Evolutionary conservation across 2,888 invertebrate genomes (phyloP), one percentile per base, ranked within the genome.

Genomic region (Cosmia trapezina): DNA sequence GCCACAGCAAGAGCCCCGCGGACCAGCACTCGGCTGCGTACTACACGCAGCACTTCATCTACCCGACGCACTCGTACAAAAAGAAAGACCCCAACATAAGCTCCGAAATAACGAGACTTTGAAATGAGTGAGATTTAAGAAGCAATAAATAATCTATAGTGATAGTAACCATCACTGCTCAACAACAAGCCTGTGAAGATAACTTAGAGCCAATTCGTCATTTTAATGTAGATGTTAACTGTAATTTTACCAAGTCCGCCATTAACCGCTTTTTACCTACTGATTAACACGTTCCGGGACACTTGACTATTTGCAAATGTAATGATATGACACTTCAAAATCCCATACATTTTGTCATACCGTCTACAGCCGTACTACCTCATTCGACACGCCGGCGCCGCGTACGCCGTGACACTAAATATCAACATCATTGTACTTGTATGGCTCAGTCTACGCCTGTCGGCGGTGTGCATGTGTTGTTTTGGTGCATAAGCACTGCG

Each of bases 91-190:
- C 97, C 90, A 90, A 96, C 94, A 89, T 97, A 94, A 97, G 97
- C 90, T 97, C 97, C 70, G 97, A 97, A 94, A 97, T 97, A 85
- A 98, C 98, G 73, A 96, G 97, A 86, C 95, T 98, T 89, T 97
- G 87, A 87, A 72, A 66, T 63, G 49, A 78, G 80, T 77, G 80
- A 83, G 77, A 83, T 64, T 54, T 81, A 76, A 54, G 51, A 67
- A 78, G 72, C 80, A 80, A 78, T 80, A 78, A 78, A 67, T 64
- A 28, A 28, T 28, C 56, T 53, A 43, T 33, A 45, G 8, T 45
- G 57, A 69, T 76, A 57, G 75, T 78, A 87, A 87, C 74, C 86
- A 87, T 78, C 66, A 79, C 77, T 88, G 91, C 91, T 91, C 90
- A 91, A 90, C 81, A 78, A 85, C 80, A 87, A 85, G 85, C 86